Conservation (phyloP, 2,113 vertebrate species). For the Oryzias curvinotus region DNA sequence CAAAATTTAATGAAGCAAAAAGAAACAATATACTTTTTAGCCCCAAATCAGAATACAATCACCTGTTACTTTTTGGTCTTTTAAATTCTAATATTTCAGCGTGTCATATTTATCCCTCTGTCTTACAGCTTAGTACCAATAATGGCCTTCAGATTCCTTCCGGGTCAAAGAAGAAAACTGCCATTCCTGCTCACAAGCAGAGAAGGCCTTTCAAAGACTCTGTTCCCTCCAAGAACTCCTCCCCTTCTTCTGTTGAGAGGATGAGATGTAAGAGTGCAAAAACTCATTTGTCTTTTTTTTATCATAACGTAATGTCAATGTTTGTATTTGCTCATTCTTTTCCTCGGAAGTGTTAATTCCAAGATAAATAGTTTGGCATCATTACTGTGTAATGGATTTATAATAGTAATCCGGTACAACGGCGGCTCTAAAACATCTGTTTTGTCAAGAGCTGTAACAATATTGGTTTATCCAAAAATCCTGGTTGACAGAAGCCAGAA, state of each 20-base stretch:
- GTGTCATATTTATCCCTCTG: neutral
- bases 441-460: too few species aligned
- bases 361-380: too few species aligned
- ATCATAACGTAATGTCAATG: conserved; percentile 15
- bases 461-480: too few species aligned
- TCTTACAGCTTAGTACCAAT: conserved; percentile 16
- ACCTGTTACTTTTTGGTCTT: too few species aligned
- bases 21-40: too few species aligned
- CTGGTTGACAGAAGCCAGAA: too few species aligned
- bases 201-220: conserved; percentile 45
- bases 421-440: too few species aligned
- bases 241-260: conserved; percentile 73
- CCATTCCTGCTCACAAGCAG: conserved; percentile 16
- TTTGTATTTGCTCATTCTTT: conserved; percentile 3
- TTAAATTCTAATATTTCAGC: neutral
- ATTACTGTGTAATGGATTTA: too few species aligned
- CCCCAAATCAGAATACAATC: too few species aligned
- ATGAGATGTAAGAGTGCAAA: conserved; percentile 84
- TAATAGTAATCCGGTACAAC: too few species aligned
- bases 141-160: conserved; percentile 18
- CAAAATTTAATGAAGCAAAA: too few species aligned
- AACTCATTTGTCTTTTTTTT: conserved; percentile 23
- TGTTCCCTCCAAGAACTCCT: conserved; percentile 30
- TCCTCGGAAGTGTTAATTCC: too few species aligned
- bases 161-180: conserved; percentile 38